These are phyloP conservation scores for Balaeniceps rex DNA, from an alignment of 2,113 vertebrate species.

Conservation along the genomic window DNA sequence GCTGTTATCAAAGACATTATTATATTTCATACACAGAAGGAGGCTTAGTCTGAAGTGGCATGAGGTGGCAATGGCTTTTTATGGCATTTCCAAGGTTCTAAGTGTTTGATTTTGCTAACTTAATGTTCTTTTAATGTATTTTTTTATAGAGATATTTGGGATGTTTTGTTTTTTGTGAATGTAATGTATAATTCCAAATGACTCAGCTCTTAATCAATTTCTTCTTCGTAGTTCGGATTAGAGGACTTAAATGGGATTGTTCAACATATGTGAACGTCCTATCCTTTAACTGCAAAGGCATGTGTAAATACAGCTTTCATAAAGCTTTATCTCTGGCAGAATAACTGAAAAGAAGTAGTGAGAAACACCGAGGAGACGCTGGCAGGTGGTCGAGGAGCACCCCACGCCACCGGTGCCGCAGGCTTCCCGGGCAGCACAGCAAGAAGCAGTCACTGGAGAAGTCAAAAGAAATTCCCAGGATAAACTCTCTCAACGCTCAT, in stretches of 20 bases:
- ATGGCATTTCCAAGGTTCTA: not conserved
- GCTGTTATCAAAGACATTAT: not conserved
- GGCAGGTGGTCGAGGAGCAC: not conserved
- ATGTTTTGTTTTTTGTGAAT: not conserved
- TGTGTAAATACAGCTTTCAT: constrained; percentile 5
- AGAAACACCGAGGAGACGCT: not conserved
- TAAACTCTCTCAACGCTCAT: not conserved
- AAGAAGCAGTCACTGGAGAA: not conserved
- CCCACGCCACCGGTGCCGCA: not conserved
- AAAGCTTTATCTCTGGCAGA: constrained; percentile 6
- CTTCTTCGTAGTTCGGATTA: not conserved
- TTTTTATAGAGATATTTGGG: not conserved
- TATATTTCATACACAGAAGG: not conserved
- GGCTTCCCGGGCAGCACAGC: not conserved
- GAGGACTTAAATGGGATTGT: not conserved
- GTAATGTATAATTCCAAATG: not conserved
- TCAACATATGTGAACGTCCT: not conserved
- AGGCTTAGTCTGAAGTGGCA: not conserved
- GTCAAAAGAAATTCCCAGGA: not conserved
- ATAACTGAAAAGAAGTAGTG: constrained; percentile 15
- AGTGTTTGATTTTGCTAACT: not conserved
- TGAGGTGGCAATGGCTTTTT: not conserved
- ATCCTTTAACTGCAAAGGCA: not conserved
- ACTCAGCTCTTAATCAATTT: not conserved
- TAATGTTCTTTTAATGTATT: not conserved